Conservation (phyloP, 1,140 invertebrate species). For the Aphis craccivora region DNA sequence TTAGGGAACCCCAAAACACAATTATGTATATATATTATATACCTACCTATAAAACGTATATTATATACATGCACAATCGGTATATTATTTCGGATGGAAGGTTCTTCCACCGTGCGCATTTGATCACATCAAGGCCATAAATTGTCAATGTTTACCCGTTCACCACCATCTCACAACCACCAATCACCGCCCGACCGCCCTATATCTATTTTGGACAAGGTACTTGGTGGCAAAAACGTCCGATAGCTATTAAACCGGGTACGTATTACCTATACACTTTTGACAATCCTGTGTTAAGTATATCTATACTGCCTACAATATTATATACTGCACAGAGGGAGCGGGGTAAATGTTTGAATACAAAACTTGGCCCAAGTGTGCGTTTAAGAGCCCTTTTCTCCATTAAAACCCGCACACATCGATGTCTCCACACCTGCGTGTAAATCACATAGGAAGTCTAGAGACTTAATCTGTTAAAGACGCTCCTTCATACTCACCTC, state of each 20-base stretch:
- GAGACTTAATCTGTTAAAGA: conserved; percentile 40
- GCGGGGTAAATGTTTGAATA: conserved; percentile 39
- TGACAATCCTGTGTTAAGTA: no score
- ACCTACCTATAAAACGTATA: background rate
- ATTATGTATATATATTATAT: background rate
- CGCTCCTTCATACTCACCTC: background rate
- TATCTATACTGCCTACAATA: background rate
- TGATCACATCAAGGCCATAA: conserved; percentile 32
- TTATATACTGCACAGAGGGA: background rate
- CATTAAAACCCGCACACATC: conserved; percentile 34
- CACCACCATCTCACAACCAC: background rate
- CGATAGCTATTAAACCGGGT: background rate
- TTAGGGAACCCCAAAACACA: background rate
- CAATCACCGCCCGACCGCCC: background rate
- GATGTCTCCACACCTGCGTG: conserved; percentile 27
- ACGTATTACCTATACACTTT: background rate
- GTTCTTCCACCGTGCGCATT: conserved; percentile 39
- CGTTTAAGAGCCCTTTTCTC: conserved; percentile 42
- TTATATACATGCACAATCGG: conserved; percentile 23
- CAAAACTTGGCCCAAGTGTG: conserved; percentile 44
- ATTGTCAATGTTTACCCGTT: conserved; percentile 37
- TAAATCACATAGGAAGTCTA: conserved; percentile 15
- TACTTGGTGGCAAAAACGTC: conserved; percentile 35
- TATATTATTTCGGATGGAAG: conserved; percentile 43
- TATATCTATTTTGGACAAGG: conserved; percentile 38